Evolutionary conservation across 2,113 vertebrate species (phyloP), one percentile per base, ranked within the genome.

Genomic region (Muntiacus reevesi): DNA sequence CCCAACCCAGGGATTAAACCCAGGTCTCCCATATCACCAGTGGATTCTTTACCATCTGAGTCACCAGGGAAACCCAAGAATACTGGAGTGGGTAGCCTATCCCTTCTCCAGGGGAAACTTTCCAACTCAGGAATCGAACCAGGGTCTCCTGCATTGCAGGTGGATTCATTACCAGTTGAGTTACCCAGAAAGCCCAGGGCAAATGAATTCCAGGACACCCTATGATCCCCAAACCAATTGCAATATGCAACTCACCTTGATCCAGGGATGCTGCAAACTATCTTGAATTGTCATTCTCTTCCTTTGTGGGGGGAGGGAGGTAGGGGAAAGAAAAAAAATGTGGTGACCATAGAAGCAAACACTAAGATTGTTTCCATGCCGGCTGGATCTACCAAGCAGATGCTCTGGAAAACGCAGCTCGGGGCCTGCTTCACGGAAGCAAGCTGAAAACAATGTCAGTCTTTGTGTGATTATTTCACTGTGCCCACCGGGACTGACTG

Each of bases 231-330:
- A 55, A n/a, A 60, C 12, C 27, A 33, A 50, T 3, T n/a, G 10
- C 33, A 59, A 50, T 0, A 74, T 0, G 25, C 43, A 9, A 92
- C 99, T 95, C 87, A 99, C 99, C 99, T 99, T 99, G 98, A 99
- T 99, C 99, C 99, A 99, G 91, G 99, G 99, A 90, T 99, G 99
- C 95, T 99, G 99, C 45, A 99, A 99, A 98, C 99, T 99, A 94
- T 99, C 99, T 98, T 99, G 99, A 97, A 99, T 99, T 54, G 99
- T 99, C 99, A 99, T 99, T 99, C 99, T 99, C 97, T 99, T 99
- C 99, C 99, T 99, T 98, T 8, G 85, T 2, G 5, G 17, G 43
- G 47, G 97, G 19, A 79, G 5, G 25, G 40, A 40, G 97, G 25
- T 82, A 74, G 11, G 13, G 19, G 62, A 40, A 59, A 67, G 30